Base-by-base conservation (phyloP, 2,888 invertebrate species). In the Leptarthrus brevirostris region DNA sequence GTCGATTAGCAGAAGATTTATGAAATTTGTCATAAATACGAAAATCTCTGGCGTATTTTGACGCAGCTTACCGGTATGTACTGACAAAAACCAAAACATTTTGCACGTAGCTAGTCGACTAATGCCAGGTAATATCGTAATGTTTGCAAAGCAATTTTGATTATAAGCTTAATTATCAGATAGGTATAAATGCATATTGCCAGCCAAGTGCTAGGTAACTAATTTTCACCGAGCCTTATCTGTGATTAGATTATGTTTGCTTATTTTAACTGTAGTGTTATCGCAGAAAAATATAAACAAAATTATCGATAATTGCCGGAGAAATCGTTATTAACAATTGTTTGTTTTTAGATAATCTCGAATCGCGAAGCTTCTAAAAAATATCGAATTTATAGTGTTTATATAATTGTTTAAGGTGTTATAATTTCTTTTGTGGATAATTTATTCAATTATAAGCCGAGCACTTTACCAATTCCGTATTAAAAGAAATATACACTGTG, bases 131-230 rank as follows among this genome's bases (percentile, higher is more conserved):
- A 12, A 3, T 6, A 12, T 40, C 8, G 3, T 12, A 12, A 12
- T 40, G 40, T 58, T 58, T 58, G 6, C 58, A 58, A 12, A 58
- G 20, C 18, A 58, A 58, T 58, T 40, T 36, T 34, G 20, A 16
- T 18, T 34, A 16, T 20, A 10, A 18, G 10, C 34, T 34, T 36
- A 58, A 58, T 58, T 34, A 20, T 30, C 58, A 10, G 56, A 26
- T 30, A n/a, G 3, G 14, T 8, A 30, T 10, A 26, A 56, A 24
- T 56, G 20, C 58, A 36, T 1, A n/a, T 58, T 58, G 34, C 12
- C 18, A 18, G 12, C 8, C 10, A 40, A 3, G 40, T 40, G 40
- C 40, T 40, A 40, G 12, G 12, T 12, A 18, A 10, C 18, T 1
- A 34, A 8, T n/a, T 6, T 30, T 18, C 18, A 36, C 10, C 16